phyloP scores from a whole-genome alignment of 53 echinoderm and acorn worm species.

The Holothuria leucospilota region DNA sequence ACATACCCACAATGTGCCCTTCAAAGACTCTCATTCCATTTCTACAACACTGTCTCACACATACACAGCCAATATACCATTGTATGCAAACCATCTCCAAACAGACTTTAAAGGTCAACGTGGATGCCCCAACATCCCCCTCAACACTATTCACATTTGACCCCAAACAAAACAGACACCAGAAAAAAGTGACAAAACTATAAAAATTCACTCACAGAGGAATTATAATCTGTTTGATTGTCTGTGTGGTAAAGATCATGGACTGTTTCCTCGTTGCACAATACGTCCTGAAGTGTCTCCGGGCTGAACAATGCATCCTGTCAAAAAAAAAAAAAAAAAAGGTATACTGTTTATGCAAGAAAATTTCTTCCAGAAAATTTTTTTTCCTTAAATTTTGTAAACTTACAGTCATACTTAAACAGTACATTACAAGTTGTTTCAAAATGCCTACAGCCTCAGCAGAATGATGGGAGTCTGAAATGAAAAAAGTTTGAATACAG shows the following conservation, averaged over 20 bases:
- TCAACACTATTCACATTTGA: constrained; percentile 1
- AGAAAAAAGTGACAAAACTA: neutral
- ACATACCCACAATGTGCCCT: too few species aligned
- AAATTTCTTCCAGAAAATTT: neutral
- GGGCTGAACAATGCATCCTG: constrained; percentile 80
- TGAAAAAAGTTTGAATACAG: too few species aligned
- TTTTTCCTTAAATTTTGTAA: too few species aligned
- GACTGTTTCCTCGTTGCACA: constrained; percentile 70
- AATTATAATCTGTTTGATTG: constrained; percentile 49
- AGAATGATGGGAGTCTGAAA: too few species aligned
- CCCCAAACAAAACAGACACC: neutral
- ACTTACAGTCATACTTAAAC: too few species aligned
- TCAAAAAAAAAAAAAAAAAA: constrained; percentile 6
- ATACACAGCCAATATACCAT: too few species aligned
- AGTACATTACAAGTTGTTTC: too few species aligned
- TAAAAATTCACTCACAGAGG: constrained; percentile 58
- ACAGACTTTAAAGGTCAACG: constrained; percentile 63
- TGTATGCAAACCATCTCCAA: constrained; percentile 27
- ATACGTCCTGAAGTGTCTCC: constrained; percentile 76
- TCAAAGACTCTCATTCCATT: too few species aligned
- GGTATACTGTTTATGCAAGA: neutral
- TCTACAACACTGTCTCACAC: too few species aligned
- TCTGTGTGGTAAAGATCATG: constrained; percentile 65
- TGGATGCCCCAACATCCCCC: constrained; percentile 64
- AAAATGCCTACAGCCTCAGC: too few species aligned